Conservation (phyloP, 2,888 invertebrate genomes). For the Charanyca ferruginea region DNA sequence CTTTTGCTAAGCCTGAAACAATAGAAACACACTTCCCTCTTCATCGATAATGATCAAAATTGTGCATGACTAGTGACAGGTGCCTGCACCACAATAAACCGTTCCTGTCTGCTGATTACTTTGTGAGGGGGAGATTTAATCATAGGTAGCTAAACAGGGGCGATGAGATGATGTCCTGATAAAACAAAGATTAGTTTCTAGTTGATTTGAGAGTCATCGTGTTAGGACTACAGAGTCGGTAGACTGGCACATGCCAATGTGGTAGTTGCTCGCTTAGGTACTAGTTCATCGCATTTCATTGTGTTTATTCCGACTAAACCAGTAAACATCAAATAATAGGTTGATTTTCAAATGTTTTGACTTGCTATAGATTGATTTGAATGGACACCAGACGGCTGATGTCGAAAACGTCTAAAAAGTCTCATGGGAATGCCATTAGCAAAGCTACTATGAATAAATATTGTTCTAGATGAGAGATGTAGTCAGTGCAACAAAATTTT, state of each 20-base stretch:
- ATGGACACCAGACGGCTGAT: conserved; percentile 9
- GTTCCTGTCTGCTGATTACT: conserved; percentile 57
- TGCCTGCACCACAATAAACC: conserved; percentile 52
- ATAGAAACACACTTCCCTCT: conserved; percentile 32
- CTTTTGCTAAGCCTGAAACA: conserved; percentile 17
- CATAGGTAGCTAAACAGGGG: conserved; percentile 46
- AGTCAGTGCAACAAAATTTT: too few relatives aligned
- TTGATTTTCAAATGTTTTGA: conserved; percentile 32
- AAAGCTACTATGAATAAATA: neutral
- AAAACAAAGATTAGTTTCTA: conserved; percentile 43
- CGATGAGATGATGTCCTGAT: conserved; percentile 31
- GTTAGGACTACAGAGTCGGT: conserved; percentile 14
- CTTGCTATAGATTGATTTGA: conserved; percentile 3
- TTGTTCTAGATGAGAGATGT: neutral
- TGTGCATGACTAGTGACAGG: conserved; percentile 55
- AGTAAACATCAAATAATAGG: conserved; percentile 2
- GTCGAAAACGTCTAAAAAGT: conserved; percentile 1
- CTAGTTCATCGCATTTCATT: conserved; percentile 15
- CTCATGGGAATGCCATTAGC: neutral
- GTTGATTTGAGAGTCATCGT: conserved; percentile 49
- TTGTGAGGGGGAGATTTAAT: conserved; percentile 52
- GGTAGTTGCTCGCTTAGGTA: conserved; percentile 6
- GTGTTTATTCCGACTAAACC: neutral
- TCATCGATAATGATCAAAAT: conserved; percentile 50
- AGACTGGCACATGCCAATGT: neutral